Base-by-base conservation (phyloP, 2,797 vertebrate genomes). In the Podargus strigoides region DNA sequence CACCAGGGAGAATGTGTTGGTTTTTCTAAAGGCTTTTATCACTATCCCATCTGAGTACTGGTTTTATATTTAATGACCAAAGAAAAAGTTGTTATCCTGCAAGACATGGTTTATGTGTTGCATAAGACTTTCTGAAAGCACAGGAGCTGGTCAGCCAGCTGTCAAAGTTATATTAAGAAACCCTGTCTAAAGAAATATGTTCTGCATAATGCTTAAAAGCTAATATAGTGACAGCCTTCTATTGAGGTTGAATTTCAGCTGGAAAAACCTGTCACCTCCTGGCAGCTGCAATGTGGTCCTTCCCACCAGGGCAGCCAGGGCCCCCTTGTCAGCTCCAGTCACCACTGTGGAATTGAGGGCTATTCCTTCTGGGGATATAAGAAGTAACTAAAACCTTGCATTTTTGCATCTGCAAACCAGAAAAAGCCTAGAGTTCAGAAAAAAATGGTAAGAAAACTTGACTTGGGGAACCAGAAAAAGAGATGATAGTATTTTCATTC, bases 21-120 rank as follows among this genome's bases (percentile, higher is more conserved):
- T 36, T 83, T 72, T 86, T 44, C n/a, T 52, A 47, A 78, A 72
- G 21, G 41, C 41, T 93, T 94, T 92, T 95, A 85, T 87, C 58
- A 47, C 50, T 23, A 60, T 46, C 64, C 60, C 50, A 75, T 94
- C 56, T 2, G 1, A 95, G 41, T 24, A 53, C 24, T 62, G n/a
- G 10, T 94, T 94, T 90, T 79, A 92, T 90, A 90, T 87, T 95
- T 95, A 87, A 94, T 84, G 60, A 67, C 59, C 47, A 79, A 84
- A 67, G 28, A 14, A 63, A 47, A 79, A 67, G 30, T 23, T 70
- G 5, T 50, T 90, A 30, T 28, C 39, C 30, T 77, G 53, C 27
- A 68, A 63, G 49, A 27, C 3, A 6, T 0, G 0, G 53, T 56
- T 10, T 75, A 28, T 30, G 32, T 42, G 28, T 70, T 85, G 75